These are phyloP conservation scores for Aphaenogaster rudis DNA, from an alignment of 1,140 invertebrate genomes.

Conservation along the genomic window DNA sequence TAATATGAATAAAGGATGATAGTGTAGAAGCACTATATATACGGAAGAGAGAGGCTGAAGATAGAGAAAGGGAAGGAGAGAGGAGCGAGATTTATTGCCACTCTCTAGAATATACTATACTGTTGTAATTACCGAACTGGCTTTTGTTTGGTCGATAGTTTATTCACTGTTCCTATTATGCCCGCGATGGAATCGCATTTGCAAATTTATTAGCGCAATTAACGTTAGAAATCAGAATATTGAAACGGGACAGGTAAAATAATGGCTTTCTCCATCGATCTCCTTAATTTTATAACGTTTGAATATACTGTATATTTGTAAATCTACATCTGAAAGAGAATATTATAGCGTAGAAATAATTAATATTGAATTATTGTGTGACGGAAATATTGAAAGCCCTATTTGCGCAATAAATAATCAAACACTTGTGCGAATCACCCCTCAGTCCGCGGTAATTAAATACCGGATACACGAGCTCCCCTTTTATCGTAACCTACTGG, in stretches of 20 bases:
- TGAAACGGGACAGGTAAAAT: not conserved
- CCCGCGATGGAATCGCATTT: constrained; percentile 15
- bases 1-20: not conserved
- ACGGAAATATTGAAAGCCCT: not conserved
- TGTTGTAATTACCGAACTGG: constrained; percentile 75
- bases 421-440: constrained; percentile 80
- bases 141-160: constrained; percentile 47
- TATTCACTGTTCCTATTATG: constrained; percentile 31
- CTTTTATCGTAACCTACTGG: constrained; percentile 59
- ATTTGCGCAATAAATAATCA: constrained; percentile 43
- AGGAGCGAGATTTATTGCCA: constrained; percentile 72
- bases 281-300: not conserved
- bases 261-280: not conserved
- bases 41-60: not conserved
- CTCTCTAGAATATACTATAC: constrained; percentile 68
- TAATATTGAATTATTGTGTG: not conserved
- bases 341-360: not conserved
- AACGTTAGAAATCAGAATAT: constrained; percentile 12
- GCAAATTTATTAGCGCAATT: constrained; percentile 35
- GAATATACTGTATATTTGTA: not conserved
- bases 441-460: constrained; percentile 84
- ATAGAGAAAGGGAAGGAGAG: constrained; percentile 35
- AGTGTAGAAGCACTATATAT: constrained; percentile 44
- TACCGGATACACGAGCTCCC: constrained; percentile 82
- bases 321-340: not conserved